Conservation (phyloP, 2,888 invertebrate species). For the Cephus nigrinus region DNA sequence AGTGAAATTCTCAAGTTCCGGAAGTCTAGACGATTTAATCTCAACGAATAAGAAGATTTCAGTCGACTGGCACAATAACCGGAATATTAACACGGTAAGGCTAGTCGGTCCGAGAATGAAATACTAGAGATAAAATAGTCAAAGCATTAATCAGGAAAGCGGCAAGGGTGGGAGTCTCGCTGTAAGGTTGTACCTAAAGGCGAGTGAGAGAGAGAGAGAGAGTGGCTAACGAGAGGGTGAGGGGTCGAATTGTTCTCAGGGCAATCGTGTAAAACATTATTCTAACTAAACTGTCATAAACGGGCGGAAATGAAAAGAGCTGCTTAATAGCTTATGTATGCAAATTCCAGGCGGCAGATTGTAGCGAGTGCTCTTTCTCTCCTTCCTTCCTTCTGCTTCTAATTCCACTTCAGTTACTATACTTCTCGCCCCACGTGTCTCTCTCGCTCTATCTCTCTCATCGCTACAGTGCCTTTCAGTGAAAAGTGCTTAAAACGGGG, state of each 20-base stretch:
- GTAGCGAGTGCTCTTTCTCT: conserved; percentile 52
- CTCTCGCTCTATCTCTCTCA: conserved; percentile 6
- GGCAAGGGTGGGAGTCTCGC: conserved; percentile 9
- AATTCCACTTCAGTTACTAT: neutral
- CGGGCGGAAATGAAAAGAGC: conserved; percentile 67
- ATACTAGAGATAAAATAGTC: conserved; percentile 39
- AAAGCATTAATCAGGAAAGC: conserved; percentile 53
- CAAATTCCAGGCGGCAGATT: conserved; percentile 62
- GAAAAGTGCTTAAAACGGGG: neutral
- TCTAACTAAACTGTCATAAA: conserved; percentile 67
- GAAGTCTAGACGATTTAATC: neutral
- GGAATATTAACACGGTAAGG: neutral
- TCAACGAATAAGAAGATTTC: neutral
- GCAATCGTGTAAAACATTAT: conserved; percentile 65
- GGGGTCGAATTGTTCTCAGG: conserved; percentile 52
- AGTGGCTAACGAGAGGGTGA: conserved; percentile 31
- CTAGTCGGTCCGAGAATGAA: neutral
- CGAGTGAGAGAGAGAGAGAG: conserved; percentile 7
- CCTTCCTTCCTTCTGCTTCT: neutral
- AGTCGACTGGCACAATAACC: neutral
- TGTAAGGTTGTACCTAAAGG: neutral
- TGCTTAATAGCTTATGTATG: conserved; percentile 67
- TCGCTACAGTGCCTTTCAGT: conserved; percentile 9
- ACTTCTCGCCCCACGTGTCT: neutral
- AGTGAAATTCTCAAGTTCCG: neutral